Evolutionary conservation across 2,888 invertebrate species (phyloP), one percentile per base, ranked within the genome.

Genomic region (Archips xylosteana): DNA sequence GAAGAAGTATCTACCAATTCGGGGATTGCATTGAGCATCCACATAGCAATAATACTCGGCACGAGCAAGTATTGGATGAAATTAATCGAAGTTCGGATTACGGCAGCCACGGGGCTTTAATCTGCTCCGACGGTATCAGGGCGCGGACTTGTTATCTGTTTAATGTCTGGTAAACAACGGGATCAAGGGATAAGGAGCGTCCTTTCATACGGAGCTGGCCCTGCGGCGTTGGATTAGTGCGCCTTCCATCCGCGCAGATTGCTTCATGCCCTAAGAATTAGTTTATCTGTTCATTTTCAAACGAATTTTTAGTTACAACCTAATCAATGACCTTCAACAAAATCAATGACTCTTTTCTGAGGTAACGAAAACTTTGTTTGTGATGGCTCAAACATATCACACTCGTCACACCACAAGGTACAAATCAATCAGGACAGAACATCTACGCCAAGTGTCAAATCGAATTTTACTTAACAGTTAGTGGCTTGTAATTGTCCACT

Each of bases 81-180:
- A 94, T 94, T 93, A 94, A 93, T 94, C 94, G 94, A 94, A 94
- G 90, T 92, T 89, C 86, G 92, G 94, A 92, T 94, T 94, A 94
- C 88, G 87, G 87, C 87, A 87, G 90, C 82, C 79, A 78, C 87
- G 86, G 87, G 89, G 92, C 88, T 89, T 88, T 94, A 94, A 93
- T 94, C 93, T 93, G 89, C 87, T 87, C 87, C 89, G 89, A 89
- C 88, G 89, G 89, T 92, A 93, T 94, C 92, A 87, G 91, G 89
- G 92, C 92, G 92, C 88, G 91, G 94, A 94, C 91, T 94, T 92
- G 94, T 93, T 94, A 95, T 95, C 95, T 94, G 95, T 91, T 95
- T 94, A 95, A 95, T 94, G 95, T 94, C 94, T 95, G 95, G 94
- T 95, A 94, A 94, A 94, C 94, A 95, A 94, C 93, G 87, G 94